phyloP scores from a whole-genome alignment of 2,797 vertebrate genomes.

The Tamandua tetradactyla region DNA sequence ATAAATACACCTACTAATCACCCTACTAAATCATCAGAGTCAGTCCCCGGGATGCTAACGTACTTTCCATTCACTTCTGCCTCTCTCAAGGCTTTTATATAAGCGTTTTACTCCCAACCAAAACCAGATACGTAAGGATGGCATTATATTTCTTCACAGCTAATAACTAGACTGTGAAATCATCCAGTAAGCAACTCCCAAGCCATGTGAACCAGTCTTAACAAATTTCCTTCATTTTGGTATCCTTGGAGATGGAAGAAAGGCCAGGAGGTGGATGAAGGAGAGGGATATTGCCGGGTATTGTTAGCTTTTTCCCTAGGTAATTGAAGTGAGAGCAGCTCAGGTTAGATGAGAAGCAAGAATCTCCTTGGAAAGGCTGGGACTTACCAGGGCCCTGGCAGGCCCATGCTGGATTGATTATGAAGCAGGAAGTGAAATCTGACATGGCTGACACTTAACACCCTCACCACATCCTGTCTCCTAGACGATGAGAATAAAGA shows the following conservation, averaged over 20 bases:
- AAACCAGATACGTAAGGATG: constrained; percentile 66
- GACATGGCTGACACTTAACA: constrained; percentile 90
- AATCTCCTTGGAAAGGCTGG: constrained; percentile 62
- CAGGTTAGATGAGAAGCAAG: constrained; percentile 77
- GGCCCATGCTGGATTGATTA: constrained; percentile 91
- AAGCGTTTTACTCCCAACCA: constrained; percentile 56
- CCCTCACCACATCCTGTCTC: constrained; percentile 88
- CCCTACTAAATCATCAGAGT: constrained; percentile 45
- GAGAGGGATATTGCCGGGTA: constrained; percentile 77
- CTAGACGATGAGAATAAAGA: constrained; percentile 83
- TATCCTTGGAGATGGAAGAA: constrained; percentile 82
- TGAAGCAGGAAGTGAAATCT: constrained; percentile 91
- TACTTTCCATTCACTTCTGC: neutral
- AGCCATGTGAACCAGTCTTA: constrained; percentile 80
- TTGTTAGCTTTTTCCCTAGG: constrained; percentile 78
- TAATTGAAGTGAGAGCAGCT: constrained; percentile 75
- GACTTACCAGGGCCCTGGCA: neutral
- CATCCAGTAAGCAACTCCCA: constrained; percentile 82
- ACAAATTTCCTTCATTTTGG: constrained; percentile 88
- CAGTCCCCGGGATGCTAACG: neutral
- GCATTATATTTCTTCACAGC: constrained; percentile 81
- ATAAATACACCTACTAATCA: constrained; percentile 31
- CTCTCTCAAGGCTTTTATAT: constrained; percentile 56
- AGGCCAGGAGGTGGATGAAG: constrained; percentile 79
- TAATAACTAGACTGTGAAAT: constrained; percentile 92